Evolutionary conservation across 2,113 vertebrate species (phyloP).

Genomic region (Martes martes): DNA sequence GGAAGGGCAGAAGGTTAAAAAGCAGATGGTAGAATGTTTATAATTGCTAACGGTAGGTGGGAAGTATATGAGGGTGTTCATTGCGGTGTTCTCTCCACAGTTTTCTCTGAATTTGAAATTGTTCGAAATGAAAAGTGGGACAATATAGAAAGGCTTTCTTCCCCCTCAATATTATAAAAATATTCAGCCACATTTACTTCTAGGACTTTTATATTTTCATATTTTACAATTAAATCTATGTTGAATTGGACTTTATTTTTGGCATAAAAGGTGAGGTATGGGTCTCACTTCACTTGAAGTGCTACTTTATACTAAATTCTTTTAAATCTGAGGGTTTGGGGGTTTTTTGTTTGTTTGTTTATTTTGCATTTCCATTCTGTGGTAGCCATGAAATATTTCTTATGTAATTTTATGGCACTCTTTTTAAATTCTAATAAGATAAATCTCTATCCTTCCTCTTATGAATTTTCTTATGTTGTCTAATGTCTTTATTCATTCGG

Average conservation of each 20-base stretch:
- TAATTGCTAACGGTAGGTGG: background rate
- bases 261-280: background rate
- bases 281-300: background rate
- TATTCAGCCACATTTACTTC: background rate
- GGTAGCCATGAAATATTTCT: background rate
- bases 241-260: background rate
- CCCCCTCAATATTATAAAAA: background rate
- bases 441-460: background rate
- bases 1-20: background rate
- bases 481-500: background rate
- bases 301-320: background rate
- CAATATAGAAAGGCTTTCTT: background rate
- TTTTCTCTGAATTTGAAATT: background rate
- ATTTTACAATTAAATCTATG: background rate
- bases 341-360: no score
- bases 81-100: background rate
- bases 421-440: background rate
- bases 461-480: background rate
- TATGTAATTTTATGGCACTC: background rate
- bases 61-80: background rate
- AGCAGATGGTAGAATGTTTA: background rate
- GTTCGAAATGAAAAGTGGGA: background rate
- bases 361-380: background rate
- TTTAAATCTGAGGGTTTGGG: background rate
- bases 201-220: background rate